Percentiles rank a stretch among this genome's conserved stretches.
Evolutionary conservation across 2,888 invertebrate species (phyloP).

Genomic region (Apoda limacodes): DNA sequence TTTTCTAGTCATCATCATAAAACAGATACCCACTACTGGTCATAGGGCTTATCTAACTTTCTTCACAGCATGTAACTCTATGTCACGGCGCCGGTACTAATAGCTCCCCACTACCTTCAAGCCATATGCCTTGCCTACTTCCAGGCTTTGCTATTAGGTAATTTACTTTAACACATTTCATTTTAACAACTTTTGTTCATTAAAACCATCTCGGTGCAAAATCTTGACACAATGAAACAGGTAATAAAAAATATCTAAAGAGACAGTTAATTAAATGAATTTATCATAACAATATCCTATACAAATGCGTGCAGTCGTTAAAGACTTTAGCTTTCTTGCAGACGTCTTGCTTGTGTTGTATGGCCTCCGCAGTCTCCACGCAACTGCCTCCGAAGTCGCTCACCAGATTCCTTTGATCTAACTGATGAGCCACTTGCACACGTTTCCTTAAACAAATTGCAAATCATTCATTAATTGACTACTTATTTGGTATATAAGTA

Average conservation of each 20-base stretch:
- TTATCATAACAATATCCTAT: conserved; percentile 34
- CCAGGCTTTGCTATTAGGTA: conserved; percentile 6
- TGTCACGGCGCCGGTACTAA: no score
- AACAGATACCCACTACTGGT: no score
- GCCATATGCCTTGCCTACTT: no score
- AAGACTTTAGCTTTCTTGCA: conserved; percentile 59
- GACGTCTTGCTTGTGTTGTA: conserved; percentile 53
- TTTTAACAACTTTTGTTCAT: conserved; percentile 2
- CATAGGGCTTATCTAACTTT: no score
- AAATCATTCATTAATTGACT: no score
- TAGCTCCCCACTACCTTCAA: no score
- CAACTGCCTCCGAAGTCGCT: conserved; percentile 41
- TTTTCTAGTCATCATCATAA: no score
- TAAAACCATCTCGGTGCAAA: conserved; percentile 1
- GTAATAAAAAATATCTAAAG: neutral
- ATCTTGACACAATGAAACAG: conserved; percentile 1
- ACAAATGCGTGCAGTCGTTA: conserved; percentile 58
- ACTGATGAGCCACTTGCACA: conserved; percentile 36
- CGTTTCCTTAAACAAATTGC: conserved; percentile 43
- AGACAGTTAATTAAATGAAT: neutral
- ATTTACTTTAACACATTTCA: conserved; percentile 8
- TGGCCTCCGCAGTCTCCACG: conserved; percentile 46
- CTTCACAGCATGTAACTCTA: no score
- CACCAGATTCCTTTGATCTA: conserved; percentile 28
- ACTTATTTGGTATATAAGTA: no score